Evolutionary conservation across 2,797 vertebrate genomes (phyloP).

Genomic region (Hozukius guyotensis): DNA sequence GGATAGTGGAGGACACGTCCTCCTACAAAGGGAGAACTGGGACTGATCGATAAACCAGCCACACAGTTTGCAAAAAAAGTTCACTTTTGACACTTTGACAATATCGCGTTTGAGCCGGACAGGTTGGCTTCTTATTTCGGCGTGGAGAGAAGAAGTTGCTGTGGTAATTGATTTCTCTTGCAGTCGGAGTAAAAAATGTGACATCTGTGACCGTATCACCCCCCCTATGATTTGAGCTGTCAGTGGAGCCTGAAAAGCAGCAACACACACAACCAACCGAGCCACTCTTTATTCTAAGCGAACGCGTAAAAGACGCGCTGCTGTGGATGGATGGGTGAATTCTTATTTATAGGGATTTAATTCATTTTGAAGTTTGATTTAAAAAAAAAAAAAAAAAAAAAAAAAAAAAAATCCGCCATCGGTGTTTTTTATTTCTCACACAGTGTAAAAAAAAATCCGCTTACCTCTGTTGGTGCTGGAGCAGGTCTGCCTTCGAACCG

Average conservation of each 20-base stretch:
- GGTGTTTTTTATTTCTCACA: constrained; percentile 16
- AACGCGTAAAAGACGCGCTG: constrained; percentile 37
- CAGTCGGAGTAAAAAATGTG: constrained; percentile 66
- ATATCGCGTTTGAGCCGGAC: constrained; percentile 26
- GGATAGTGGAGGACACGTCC: constrained; percentile 39
- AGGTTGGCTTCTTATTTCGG: constrained; percentile 29
- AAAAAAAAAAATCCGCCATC: constrained; percentile 24
- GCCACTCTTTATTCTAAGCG: constrained; percentile 30
- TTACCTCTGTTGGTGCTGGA: constrained; percentile 92
- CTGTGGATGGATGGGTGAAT: constrained; percentile 23
- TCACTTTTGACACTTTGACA: constrained; percentile 74
- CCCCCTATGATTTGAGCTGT: constrained; percentile 70
- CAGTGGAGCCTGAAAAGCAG: constrained; percentile 67
- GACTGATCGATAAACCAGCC: constrained; percentile 66
- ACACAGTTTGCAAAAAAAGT: constrained; percentile 79
- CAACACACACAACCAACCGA: constrained; percentile 37
- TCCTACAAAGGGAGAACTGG: constrained; percentile 3
- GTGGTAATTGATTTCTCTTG: constrained; percentile 67
- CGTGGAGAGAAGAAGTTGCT: constrained; percentile 45
- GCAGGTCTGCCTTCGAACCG: constrained; percentile 93
- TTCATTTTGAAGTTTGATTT: constrained; percentile 82
- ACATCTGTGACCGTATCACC: constrained; percentile 74
- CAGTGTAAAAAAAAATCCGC: constrained; percentile 21
- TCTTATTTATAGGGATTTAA: constrained; percentile 57
- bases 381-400: constrained; percentile 31